Evolutionary conservation across 2,888 invertebrate species (phyloP), one percentile per base, ranked within the genome.

Genomic region (Tetragonisca angustula): DNA sequence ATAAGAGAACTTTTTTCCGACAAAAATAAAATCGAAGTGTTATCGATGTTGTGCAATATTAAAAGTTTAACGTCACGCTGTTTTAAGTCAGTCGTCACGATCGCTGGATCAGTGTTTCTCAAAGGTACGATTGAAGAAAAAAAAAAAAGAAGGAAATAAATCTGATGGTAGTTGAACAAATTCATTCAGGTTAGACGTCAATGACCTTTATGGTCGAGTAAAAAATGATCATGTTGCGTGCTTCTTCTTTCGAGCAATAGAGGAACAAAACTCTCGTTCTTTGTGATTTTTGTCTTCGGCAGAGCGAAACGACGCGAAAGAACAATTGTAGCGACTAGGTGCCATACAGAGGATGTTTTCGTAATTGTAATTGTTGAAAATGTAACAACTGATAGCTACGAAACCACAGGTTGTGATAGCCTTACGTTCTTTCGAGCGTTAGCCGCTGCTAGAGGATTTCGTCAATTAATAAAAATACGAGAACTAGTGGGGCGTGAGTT

Each of bases 21-120:
- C 64, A 54, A 65, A 52, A 62, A 71, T 36, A 52, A 70, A 72
- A 88, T 89, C 86, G 91, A 92, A 83, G 84, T 91, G 89, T 91
- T 91, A 90, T 92, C 83, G 87, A 91, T 92, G 91, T 88, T 90
- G 91, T 90, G 91, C 88, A 91, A 88, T 91, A 91, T 86, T 87
- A 90, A 92, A 76, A 87, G 85, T 89, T 87, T 90, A 88, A 89
- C 88, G 82, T 79, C 87, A 81, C 61, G 79, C 79, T 85, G 89
- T 88, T 83, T 84, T 74, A 75, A 76, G 73, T 43, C 43, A 43
- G 43, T 43, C 2, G 56, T 74, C 74, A 78, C 65, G 70, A 84
- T 88, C 73, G 88, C 87, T 88, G 90, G 89, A 85, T 79, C 91
- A 90, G 91, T 91, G 91, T 92, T 91, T 92, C 91, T 92, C 91